Evolutionary conservation across 2,113 vertebrate genomes (phyloP), one percentile per base, ranked within the genome.

Genomic region (Passer montanus): DNA sequence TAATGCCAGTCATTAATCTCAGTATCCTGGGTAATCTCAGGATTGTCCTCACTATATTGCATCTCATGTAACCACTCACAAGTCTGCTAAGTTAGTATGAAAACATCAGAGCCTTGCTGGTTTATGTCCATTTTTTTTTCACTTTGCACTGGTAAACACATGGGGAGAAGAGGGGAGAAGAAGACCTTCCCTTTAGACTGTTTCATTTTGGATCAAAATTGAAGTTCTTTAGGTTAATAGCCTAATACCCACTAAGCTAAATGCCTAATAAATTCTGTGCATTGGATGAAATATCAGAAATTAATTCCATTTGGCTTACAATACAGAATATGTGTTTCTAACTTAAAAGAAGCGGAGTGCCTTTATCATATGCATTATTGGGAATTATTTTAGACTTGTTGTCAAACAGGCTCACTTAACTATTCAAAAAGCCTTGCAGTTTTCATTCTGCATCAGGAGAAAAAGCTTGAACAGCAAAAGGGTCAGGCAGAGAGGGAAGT

Each of bases 381-480:
- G 41, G 62, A 95, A 75, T 53, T 73, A 63, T 84, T 92, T 92
- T 73, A 79, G 44, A 78, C 39, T 95, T 75, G 4, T 87, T 92
- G 79, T 90, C 90, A 93, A 87, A 84, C 17, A 90, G 58, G 11
- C 78, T 78, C 58, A 82, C 52, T 91, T 82, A 87, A 52, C 35
- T 78, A 87, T 69, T 76, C 77, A 86, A 90, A 95, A 79, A 80
- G 80, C 60, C 63, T 89, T 91, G 31, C 52, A 69, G 78, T 86
- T 95, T 97, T 92, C 81, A 92, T 95, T 89, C 58, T 95, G 80
- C 81, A 93, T 53, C 82, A 95, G 60, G 47, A 75, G 33, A 52
- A 64, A 84, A 82, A 53, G 26, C 64, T 79, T 87, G 44, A 94
- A 50, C 37, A 89, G 52, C 10, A 44, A 86, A 87, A 93, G 49